Conservation (phyloP, 2,888 invertebrate genomes). For the Ophonus ardosiacus region DNA sequence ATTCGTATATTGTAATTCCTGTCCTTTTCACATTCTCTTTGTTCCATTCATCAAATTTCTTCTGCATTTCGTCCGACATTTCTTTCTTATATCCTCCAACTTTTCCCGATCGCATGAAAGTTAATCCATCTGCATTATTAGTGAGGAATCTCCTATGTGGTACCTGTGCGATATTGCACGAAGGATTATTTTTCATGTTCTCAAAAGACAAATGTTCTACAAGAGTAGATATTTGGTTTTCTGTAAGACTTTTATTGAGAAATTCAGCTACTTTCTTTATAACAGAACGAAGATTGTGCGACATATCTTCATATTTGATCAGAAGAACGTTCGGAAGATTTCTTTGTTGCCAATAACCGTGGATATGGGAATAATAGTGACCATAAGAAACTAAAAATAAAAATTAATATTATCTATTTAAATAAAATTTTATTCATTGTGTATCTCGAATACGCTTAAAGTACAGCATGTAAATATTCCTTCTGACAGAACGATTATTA, state of each 20-base stretch:
- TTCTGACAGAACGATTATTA: no score
- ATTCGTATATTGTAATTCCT: slow-evolving; percentile 70
- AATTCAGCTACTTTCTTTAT: slow-evolving; percentile 75
- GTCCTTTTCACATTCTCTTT: slow-evolving; percentile 80
- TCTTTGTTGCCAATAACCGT: neutral
- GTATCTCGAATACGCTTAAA: no score
- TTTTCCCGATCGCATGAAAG: slow-evolving; percentile 76
- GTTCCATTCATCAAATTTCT: slow-evolving; percentile 85
- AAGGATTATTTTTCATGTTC: slow-evolving; percentile 77
- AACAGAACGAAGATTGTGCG: slow-evolving; percentile 74
- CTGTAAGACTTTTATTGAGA: slow-evolving; percentile 72
- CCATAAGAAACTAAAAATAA: neutral
- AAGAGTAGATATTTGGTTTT: slow-evolving; percentile 73
- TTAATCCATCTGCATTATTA: slow-evolving; percentile 38
- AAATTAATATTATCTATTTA: neutral
- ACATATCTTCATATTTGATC: slow-evolving; percentile 71
- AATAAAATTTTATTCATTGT: no score
- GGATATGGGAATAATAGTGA: neutral
- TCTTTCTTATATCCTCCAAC: slow-evolving; percentile 75
- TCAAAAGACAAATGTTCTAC: slow-evolving; percentile 76
- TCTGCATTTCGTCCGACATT: slow-evolving; percentile 85
- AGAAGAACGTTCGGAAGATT: slow-evolving; percentile 68
- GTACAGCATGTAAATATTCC: no score
- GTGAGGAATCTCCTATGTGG: neutral
- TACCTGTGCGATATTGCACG: slow-evolving; percentile 74